Base-by-base conservation (phyloP, 2,888 invertebrate species). In the Rotaria macrura region DNA sequence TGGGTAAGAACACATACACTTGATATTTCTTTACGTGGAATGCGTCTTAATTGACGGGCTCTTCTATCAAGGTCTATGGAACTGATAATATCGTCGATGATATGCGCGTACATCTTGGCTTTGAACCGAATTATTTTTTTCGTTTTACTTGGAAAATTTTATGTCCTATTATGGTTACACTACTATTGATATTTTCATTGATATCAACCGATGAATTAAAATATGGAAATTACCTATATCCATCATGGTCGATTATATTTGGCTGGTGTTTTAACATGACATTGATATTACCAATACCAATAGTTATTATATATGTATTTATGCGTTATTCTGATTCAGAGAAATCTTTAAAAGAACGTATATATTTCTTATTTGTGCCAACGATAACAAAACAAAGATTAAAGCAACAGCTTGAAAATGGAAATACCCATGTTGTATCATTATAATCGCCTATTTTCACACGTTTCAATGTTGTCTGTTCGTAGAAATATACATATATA, bases 1-100 rank as follows among this genome's bases (percentile, higher is more conserved):
- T 92, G 92, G 92, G 74, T 74, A 40, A 74, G 43, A 23, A 74
- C 0, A 9, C 2, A 20, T 38, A 4, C n/a, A 10, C 10, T 29
- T 12, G 17, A 2, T 29, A 29, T 65, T 65, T 65, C 29, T 57
- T n/a, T 57, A n/a, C 20, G n/a, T 23, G n/a, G 2, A n/a, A 57
- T n/a, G 7, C 10, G 23, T 49, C 17, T 49, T 17, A 17, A 17
- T 17, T 49, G 49, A 49, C 49, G 3, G 17, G 14, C 2, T 14
- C 3, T 17, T 49, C 17, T 49, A 17, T 14, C 4, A 29, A 65
- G 74, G 52, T 86, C 2, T 86, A 86, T 57, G 86, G 86, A 5
- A 79, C 83, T 54, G 57, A 52, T 55, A 86, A 84, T 72, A 72
- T 86, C 43, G 74, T 54, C 20, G 25, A 74, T 74, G 79, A 86